Percentiles rank a stretch among this genome's conserved stretches.
Conservation (phyloP, 1,140 invertebrate species). For the Stegodyphus dumicola region DNA sequence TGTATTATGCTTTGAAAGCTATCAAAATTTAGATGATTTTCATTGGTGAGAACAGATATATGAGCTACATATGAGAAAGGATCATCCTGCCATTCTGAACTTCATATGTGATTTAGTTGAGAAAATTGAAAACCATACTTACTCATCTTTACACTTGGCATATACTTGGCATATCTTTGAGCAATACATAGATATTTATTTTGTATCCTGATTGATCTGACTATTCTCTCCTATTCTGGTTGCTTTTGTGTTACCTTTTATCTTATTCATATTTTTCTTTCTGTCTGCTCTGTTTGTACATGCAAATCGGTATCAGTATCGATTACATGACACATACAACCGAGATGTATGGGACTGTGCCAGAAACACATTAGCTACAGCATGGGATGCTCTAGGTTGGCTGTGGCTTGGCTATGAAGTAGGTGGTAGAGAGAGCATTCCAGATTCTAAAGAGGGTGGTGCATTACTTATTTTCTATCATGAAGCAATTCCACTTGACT, state of each 20-base stretch:
- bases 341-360: constrained; percentile 84
- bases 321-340: constrained; percentile 75
- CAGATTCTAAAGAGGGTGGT: constrained; percentile 76
- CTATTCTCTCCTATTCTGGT: constrained; percentile 76
- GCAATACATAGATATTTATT: constrained; percentile 63
- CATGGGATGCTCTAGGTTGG: constrained; percentile 96
- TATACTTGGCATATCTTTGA: constrained; percentile 50
- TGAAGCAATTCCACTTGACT: constrained; percentile 95
- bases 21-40: too few species aligned
- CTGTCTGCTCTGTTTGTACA: constrained; percentile 87
- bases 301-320: constrained; percentile 84
- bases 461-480: constrained; percentile 97
- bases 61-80: constrained; percentile 35
- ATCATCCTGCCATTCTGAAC: constrained; percentile 50
- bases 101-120: constrained; percentile 51
- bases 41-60: too few species aligned
- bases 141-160: constrained; percentile 27
- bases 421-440: constrained; percentile 91
- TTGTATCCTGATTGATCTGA: constrained; percentile 75
- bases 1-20: too few species aligned
- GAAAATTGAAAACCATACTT: constrained; percentile 56
- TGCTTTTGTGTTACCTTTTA: constrained; percentile 86
- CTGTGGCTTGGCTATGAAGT: constrained; percentile 97
- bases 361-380: constrained; percentile 82
- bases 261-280: constrained; percentile 88